Evolutionary conservation across 2,888 invertebrate genomes (phyloP).

Genomic region (Acronicta leporina): DNA sequence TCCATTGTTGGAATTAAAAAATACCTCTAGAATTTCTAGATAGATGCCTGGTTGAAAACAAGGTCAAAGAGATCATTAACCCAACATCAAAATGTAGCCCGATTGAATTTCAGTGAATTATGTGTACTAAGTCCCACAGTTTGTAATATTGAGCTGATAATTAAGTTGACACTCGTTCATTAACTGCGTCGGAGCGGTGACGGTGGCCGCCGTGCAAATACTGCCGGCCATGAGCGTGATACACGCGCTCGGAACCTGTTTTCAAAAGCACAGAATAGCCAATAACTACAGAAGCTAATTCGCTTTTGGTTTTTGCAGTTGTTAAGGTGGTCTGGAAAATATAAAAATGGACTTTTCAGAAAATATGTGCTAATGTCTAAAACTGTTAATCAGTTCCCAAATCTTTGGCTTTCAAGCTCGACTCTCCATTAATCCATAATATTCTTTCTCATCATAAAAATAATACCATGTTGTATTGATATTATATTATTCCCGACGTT

Average conservation of each 20-base stretch:
- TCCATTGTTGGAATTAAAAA: too few species aligned
- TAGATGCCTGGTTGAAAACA: neutral
- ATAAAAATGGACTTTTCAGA: too few species aligned
- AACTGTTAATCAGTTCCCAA: too few species aligned
- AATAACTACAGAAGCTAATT: neutral
- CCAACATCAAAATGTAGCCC: neutral
- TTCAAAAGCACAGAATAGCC: neutral
- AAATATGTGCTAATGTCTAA: too few species aligned
- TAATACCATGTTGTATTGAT: too few species aligned
- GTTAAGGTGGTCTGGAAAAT: too few species aligned
- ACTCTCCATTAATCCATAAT: too few species aligned
- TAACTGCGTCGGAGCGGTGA: neutral
- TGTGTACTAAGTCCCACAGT: conserved; percentile 1
- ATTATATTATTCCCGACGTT: too few species aligned
- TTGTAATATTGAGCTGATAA: conserved; percentile 1
- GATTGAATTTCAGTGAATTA: neutral
- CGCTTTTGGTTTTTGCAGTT: neutral
- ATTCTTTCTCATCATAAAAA: too few species aligned
- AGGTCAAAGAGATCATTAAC: neutral
- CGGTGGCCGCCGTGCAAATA: neutral
- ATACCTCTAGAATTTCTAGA: neutral
- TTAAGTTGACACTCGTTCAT: conserved; percentile 1
- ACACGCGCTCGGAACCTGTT: neutral
- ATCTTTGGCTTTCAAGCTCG: too few species aligned
- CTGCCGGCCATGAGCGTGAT: neutral